Evolutionary conservation across 2,888 invertebrate genomes (phyloP).

Genomic region (Catocala sponsa): DNA sequence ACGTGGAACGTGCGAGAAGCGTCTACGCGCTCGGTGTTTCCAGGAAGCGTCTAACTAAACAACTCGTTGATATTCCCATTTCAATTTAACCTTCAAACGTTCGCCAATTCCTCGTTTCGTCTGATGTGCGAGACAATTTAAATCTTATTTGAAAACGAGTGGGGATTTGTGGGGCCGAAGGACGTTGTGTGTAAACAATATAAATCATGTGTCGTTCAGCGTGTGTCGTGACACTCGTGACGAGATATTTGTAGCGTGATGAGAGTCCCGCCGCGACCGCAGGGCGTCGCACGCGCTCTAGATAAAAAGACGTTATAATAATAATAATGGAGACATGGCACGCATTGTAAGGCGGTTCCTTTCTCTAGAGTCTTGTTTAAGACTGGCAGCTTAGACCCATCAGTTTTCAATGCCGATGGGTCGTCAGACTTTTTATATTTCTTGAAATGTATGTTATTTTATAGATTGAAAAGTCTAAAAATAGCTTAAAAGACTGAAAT

Average conservation of each 20-base stretch:
- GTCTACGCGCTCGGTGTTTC: slow-evolving; percentile 65
- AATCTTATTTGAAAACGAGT: slow-evolving; percentile 63
- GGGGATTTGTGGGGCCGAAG: slow-evolving; percentile 50
- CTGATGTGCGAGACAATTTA: slow-evolving; percentile 71
- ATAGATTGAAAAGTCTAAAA: no score
- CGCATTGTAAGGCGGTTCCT: no score
- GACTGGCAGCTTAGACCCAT: no score
- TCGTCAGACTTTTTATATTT: no score
- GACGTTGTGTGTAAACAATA: slow-evolving; percentile 67
- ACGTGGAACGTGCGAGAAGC: slow-evolving; percentile 63
- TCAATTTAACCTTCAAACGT: slow-evolving; percentile 79
- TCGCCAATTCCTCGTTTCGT: slow-evolving; percentile 67
- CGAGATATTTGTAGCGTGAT: slow-evolving; percentile 64
- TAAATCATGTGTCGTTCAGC: slow-evolving; percentile 72
- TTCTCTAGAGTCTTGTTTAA: no score
- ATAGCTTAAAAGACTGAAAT: no score
- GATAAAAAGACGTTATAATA: no score
- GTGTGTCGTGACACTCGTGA: slow-evolving; percentile 55
- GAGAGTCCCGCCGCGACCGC: slow-evolving; percentile 46
- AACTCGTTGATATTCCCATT: slow-evolving; percentile 59
- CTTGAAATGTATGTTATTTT: no score
- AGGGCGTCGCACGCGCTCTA: slow-evolving; percentile 15
- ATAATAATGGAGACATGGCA: no score
- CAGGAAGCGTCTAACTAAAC: slow-evolving; percentile 69
- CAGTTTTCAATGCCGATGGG: no score